A percentile compares a stretch with the other conserved stretches of the same genome.
phyloP scores from a whole-genome alignment of 2,888 invertebrate species.

The Notodonta dromedarius region DNA sequence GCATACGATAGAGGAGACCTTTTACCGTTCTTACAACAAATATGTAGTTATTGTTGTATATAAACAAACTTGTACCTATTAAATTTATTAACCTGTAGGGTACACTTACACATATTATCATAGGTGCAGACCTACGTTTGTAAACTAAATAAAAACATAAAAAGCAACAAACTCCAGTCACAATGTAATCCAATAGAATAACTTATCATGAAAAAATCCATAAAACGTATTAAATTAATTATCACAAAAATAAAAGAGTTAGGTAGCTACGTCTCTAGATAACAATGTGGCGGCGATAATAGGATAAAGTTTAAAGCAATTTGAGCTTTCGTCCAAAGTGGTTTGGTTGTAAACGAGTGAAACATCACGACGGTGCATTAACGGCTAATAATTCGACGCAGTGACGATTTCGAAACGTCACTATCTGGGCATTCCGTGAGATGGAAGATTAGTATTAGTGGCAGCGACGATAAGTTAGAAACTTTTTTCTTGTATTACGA shows the following conservation, averaged over 20 bases:
- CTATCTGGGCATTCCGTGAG: conserved; percentile 61
- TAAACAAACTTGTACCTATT: too few species aligned
- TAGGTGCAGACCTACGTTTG: too few species aligned
- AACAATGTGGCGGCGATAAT: conserved; percentile 37
- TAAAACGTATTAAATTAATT: conserved; percentile 28
- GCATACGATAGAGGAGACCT: too few species aligned
- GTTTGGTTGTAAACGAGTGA: conserved; percentile 63
- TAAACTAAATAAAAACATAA: too few species aligned
- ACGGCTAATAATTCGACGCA: conserved; percentile 71
- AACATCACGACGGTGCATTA: conserved; percentile 67
- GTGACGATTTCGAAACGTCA: conserved; percentile 75
- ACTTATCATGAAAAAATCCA: conserved; percentile 24
- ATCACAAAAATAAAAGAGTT: conserved; percentile 35
- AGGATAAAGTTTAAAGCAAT: conserved; percentile 54
- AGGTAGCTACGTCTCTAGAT: conserved; percentile 36
- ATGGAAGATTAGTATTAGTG: conserved; percentile 70
- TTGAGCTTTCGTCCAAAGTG: conserved; percentile 67
- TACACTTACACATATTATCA: too few species aligned
- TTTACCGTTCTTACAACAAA: too few species aligned
- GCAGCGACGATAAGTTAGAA: conserved; percentile 70
- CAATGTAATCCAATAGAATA: conserved; percentile 13
- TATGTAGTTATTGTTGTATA: too few species aligned
- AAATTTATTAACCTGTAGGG: too few species aligned
- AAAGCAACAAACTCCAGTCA: background rate
- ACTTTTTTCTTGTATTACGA: conserved; percentile 68